Conservation (phyloP, 2,113 vertebrate species). For the Collichthys lucidus region DNA sequence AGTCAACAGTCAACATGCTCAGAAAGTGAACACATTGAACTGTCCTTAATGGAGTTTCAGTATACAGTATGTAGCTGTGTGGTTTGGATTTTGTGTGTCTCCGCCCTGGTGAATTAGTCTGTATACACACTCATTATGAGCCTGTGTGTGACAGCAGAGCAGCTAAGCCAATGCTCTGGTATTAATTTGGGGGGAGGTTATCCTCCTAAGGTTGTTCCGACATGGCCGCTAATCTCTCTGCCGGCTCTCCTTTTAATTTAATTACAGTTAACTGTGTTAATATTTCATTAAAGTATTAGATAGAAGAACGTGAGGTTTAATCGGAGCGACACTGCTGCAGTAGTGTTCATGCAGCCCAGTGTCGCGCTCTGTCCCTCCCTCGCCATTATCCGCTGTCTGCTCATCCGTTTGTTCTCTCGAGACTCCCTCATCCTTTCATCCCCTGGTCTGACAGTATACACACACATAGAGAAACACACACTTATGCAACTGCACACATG, state of each 20-base stretch:
- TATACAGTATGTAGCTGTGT: background rate
- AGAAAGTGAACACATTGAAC: background rate
- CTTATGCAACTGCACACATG: constrained; percentile 39
- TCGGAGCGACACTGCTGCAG: constrained; percentile 46
- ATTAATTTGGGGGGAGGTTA: constrained; percentile 73
- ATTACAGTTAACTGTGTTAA: constrained; percentile 82
- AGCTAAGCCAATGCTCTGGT: constrained; percentile 61
- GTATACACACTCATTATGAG: constrained; percentile 33
- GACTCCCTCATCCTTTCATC: constrained; percentile 76
- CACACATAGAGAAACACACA: constrained; percentile 30
- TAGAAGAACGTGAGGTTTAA: constrained; percentile 75
- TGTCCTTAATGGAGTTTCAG: background rate
- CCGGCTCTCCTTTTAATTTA: constrained; percentile 80
- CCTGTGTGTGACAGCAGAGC: constrained; percentile 48
- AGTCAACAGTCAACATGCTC: background rate
- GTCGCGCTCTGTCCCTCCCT: constrained; percentile 56
- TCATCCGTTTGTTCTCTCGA: constrained; percentile 71
- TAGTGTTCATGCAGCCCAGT: constrained; percentile 4
- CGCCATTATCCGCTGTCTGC: constrained; percentile 66
- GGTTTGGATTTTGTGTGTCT: background rate
- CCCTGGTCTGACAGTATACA: constrained; percentile 61
- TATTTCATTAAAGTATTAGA: constrained; percentile 83
- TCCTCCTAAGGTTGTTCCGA: constrained; percentile 71
- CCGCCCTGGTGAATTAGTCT: constrained; percentile 11
- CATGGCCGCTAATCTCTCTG: constrained; percentile 71